Percentiles rank a stretch among this genome's conserved stretches.
These are phyloP conservation scores for human (Homo sapiens) DNA, from an alignment of 2,113 vertebrate genomes.

Conservation along the genomic window GRCh38 chr3:99908001-99908500, in stretches of 20 bases:
- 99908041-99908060: not conserved
- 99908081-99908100: not conserved
- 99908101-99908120: constrained; percentile 51
- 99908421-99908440: constrained; percentile 29
- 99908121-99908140: constrained; percentile 31
- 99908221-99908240: constrained; percentile 43
- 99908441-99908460: constrained; percentile 28
- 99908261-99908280: constrained; percentile 23
- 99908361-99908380: constrained; percentile 61
- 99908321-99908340: constrained; percentile 53
- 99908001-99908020: not conserved
- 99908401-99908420: constrained; percentile 54
- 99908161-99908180: not conserved
- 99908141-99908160: not conserved
- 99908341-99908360: constrained; percentile 38
- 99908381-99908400: constrained; percentile 62
- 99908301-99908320: constrained; percentile 65
- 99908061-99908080: not conserved
- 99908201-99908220: constrained; percentile 41
- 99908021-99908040: not conserved
- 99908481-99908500: constrained; percentile 34
- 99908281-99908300: constrained; percentile 57
- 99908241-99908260: not conserved
- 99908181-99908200: not conserved
- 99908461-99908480: constrained; percentile 29